Evolutionary conservation across 2,888 invertebrate genomes (phyloP), one percentile per base, ranked within the genome.

Genomic region (Spodoptera picta): DNA sequence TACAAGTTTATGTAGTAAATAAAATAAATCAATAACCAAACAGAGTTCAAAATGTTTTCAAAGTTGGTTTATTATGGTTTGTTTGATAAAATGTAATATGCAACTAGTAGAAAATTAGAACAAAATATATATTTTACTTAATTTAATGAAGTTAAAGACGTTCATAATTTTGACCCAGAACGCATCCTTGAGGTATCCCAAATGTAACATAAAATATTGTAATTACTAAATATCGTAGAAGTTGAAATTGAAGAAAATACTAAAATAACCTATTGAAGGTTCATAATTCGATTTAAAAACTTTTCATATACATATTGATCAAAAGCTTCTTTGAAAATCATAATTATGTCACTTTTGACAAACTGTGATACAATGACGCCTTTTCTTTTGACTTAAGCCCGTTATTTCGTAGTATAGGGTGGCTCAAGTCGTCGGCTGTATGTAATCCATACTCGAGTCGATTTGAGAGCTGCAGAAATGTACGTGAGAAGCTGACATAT

Each of bases 401-500:
- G 57, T 73, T 36, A 73, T 66, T 73, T 81, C 65, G 76, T 79
- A 77, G 75, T 77, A 82, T 84, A 83, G 90, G 90, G 90, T 88
- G 85, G 87, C 85, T 89, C 86, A 89, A 89, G 87, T 87, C 86
- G 83, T 81, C 81, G 85, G 83, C 82, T 84, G 82, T 82, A 83
- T 90, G 90, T 91, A 92, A 94, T 93, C 92, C 91, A 88, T 86
- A 89, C 90, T 90, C 83, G 81, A 91, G 88, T 90, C 87, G 89
- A 87, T 89, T 84, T 88, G 87, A 90, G 90, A 90, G 87, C 90
- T 90, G 88, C 82, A 86, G 87, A 88, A 87, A 88, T 84, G 88
- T 87, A 87, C 89, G 90, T 90, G 91, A 89, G 86, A 86, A 82
- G 81, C 65, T 50, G 68, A 72, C 79, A 86, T 77, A 72, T 73